A percentile compares a stretch with the other conserved stretches of the same genome.
Evolutionary conservation across 1,140 invertebrate species (phyloP).

Genomic region (Sycophila sp.): DNA sequence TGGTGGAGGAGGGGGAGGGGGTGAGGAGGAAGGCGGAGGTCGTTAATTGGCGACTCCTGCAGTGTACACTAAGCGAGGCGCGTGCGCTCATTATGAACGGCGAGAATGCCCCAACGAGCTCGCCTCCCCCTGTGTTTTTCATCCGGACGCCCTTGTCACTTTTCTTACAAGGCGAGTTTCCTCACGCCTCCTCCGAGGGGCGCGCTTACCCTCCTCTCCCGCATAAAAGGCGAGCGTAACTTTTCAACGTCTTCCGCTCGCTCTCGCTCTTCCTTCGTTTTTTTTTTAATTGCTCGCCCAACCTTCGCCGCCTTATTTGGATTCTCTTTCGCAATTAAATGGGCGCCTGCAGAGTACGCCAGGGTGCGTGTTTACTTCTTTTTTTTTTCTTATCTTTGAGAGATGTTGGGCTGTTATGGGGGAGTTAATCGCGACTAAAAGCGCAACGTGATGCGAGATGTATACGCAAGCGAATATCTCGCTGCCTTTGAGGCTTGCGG

Average conservation of each 20-base stretch:
- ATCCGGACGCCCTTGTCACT: not conserved
- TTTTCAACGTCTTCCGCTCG: not conserved
- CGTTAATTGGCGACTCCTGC: not conserved
- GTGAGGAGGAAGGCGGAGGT: no score
- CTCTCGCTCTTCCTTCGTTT: not conserved
- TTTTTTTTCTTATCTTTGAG: not conserved
- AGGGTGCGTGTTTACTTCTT: not conserved
- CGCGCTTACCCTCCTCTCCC: no score
- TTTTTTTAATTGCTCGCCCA: constrained; percentile 14
- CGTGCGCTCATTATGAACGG: not conserved
- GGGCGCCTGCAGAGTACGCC: not conserved
- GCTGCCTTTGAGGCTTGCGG: not conserved
- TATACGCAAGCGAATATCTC: not conserved
- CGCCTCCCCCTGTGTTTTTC: not conserved
- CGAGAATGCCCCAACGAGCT: no score
- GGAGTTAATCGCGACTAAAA: not conserved
- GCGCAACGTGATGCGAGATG: not conserved
- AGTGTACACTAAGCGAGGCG: no score
- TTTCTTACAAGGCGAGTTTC: no score
- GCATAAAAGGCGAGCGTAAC: not conserved
- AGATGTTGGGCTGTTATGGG: no score
- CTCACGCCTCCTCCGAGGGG: no score
- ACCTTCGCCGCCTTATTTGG: not conserved
- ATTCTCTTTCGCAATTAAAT: not conserved
- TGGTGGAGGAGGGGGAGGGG: no score